Base-by-base conservation (phyloP, 2,113 vertebrate genomes). In the Xerus inauris region DNA sequence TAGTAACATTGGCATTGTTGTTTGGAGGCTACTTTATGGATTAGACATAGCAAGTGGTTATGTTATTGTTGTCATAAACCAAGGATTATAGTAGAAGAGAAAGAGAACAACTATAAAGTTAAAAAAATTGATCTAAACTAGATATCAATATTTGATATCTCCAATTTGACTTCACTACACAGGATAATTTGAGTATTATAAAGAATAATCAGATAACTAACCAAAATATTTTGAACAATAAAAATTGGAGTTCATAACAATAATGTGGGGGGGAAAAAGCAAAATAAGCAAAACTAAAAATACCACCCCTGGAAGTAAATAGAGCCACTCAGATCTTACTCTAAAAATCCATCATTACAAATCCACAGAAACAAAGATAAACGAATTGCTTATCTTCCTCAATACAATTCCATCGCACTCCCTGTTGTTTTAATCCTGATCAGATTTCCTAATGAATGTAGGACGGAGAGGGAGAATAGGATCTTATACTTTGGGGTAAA, bases 281-380 rank as follows among this genome's bases (percentile, higher is more conserved):
- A 69, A 92, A 92, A 73, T 38, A 87, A 91, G n/a, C 6, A 65
- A 84, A 93, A 65, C 42, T 54, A 71, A 72, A 28, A 92, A 35
- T 17, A 42, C 28, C 8, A 82, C 32, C 26, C 32, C 20, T 79
- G n/a, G 59, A 72, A 71, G 30, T 62, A 57, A 57, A 57, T 57
- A 57, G 54, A 57, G 54, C 20, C 54, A 22, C 14, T 59, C 45
- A 45, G 40, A 65, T 1, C 5, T 64, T 75, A 81, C 30, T 81
- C 4, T 20, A 77, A 59, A 87, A 62, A 45, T 51, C n/a, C 84
- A 6, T 85, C n/a, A 72, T 5, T 64, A 17, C 8, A 84, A 51
- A 77, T 24, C 22, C 19, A 57, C 20, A 57, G 54, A 57, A 57
- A 57, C 20, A 8, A 51, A 57, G 54, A 57, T 20, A 22, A 1